Base-by-base conservation (phyloP, 2,888 invertebrate genomes). In the Plusia festucae region DNA sequence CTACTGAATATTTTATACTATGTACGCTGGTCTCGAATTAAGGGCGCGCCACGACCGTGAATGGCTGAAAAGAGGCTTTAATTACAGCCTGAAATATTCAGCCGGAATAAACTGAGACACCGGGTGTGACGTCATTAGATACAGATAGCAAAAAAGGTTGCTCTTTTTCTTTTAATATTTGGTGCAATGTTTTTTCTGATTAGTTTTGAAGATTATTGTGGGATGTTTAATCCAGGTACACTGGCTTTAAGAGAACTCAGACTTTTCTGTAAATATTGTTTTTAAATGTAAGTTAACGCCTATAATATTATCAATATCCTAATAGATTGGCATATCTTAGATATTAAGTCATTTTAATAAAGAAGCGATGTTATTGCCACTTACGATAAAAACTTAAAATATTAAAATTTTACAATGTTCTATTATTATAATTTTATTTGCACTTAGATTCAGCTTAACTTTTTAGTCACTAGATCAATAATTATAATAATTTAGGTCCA, bases 61-160 rank as follows among this genome's bases (percentile, higher is more conserved):
- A 80, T 81, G 86, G 72, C 75, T 89, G 88, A 90, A 91, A 92
- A 90, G 91, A 87, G 84, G 77, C 84, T 84, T 89, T 92, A 91
- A 92, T 92, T 92, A 91, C 87, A 82, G 82, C 75, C 88, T 92
- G 89, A 91, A 92, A 92, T 91, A 91, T 92, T 92, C 92, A 91
- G 63, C 86, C 85, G 79, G 86, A 85, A 88, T 85, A 83, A 85
- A 86, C 88, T 72, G 85, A 82, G 87, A 87, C 86, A 85, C 83
- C 65, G 78, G 80, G 61, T 32, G 82, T 88, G 88, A 91, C 90
- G 91, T 90, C 90, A 88, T 79, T 30, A 16, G 20, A 86, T 80
- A 90, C 24, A 11, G 89, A 71, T 65, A 34, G 86, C 84, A 90
- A 64, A 86, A 79, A 34, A 65, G 5, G 0, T 16, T 49, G 32